These are phyloP conservation scores for Polyploca ridens DNA, from an alignment of 2,888 invertebrate genomes.

Conservation along the genomic window DNA sequence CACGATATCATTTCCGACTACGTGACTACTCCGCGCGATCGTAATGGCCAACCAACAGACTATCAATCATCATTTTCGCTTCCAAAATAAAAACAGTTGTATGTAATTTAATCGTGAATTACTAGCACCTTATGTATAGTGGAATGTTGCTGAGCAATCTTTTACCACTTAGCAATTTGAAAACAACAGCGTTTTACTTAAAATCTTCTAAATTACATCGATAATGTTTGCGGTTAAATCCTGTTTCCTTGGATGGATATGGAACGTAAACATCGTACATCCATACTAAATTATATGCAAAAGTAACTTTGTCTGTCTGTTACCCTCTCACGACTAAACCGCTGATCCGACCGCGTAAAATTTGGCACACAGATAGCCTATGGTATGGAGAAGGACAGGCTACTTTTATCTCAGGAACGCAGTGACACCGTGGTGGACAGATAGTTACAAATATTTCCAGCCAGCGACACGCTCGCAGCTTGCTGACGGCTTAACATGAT, in stretches of 20 bases:
- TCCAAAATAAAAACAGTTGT: constrained; percentile 17
- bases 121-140: not conserved
- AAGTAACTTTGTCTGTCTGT: too few species aligned
- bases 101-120: constrained; percentile 9
- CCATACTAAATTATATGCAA: too few species aligned
- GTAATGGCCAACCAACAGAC: constrained; percentile 26
- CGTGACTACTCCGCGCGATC: constrained; percentile 25
- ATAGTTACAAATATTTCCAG: not conserved
- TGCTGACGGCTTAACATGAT: constrained; percentile 1
- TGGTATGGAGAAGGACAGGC: too few species aligned
- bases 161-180: not conserved
- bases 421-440: too few species aligned
- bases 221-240: not conserved
- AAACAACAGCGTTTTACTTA: not conserved
- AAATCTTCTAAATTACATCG: not conserved
- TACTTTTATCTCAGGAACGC: too few species aligned
- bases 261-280: not conserved
- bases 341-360: too few species aligned
- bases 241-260: not conserved
- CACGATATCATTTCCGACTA: constrained; percentile 29
- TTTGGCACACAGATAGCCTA: too few species aligned
- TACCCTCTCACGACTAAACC: too few species aligned
- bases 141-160: not conserved
- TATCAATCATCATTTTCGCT: constrained; percentile 50
- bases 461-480: not conserved